A percentile compares a stretch with the other conserved stretches of the same genome.
These are phyloP conservation scores for Sebastolobus alascanus DNA, from an alignment of 2,797 vertebrate genomes.

Conservation along the genomic window DNA sequence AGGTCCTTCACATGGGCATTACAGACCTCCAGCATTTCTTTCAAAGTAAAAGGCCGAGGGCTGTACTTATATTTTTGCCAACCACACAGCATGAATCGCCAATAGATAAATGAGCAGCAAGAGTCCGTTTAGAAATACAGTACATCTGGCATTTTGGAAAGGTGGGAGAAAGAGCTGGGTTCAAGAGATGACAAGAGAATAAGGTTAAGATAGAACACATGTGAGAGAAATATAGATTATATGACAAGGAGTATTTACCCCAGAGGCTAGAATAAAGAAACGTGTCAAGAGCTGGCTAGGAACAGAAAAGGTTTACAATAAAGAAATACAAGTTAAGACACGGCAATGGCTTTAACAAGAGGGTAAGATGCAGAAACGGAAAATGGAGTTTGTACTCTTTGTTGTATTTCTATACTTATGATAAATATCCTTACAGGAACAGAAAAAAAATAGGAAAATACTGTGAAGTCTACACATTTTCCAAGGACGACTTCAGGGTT, in stretches of 20 bases:
- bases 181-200: conserved; percentile 6
- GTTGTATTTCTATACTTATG: neutral
- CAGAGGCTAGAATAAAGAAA: conserved; percentile 4
- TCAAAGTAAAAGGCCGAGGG: conserved; percentile 27
- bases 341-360: neutral
- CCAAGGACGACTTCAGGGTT: neutral
- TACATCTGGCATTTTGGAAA: conserved; percentile 41
- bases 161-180: conserved; percentile 13
- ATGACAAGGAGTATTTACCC: conserved; percentile 24
- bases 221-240: conserved; percentile 41
- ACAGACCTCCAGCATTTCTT: conserved; percentile 13
- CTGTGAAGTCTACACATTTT: neutral
- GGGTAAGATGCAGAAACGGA: neutral
- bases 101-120: conserved; percentile 22
- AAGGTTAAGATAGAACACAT: conserved; percentile 22
- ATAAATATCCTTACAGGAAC: neutral
- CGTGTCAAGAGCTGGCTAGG: neutral
- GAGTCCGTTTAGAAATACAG: conserved; percentile 20
- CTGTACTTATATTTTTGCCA: neutral
- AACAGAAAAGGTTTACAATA: neutral
- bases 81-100: conserved; percentile 31
- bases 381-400: neutral
- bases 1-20: neutral
- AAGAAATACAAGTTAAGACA: neutral
- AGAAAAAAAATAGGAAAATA: neutral